A percentile compares a stretch with the other conserved stretches of the same genome.
Conservation (phyloP, 2,797 vertebrate species). For the Eremophila alpestris region DNA sequence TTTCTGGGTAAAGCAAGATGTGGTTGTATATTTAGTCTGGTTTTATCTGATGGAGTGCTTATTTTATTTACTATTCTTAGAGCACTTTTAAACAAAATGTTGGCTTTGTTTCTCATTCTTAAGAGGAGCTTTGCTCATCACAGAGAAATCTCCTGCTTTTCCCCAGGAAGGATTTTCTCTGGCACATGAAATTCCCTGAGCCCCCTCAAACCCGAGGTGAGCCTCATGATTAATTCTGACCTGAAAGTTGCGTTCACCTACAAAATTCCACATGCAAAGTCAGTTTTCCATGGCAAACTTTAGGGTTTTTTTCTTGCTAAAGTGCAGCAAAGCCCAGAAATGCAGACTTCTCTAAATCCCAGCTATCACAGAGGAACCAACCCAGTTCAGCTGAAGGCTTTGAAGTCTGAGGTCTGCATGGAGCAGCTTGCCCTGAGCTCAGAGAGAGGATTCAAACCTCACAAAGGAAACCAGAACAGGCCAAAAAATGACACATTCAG, state of each 20-base stretch:
- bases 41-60: constrained; percentile 12
- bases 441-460: neutral
- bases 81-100: constrained; percentile 1
- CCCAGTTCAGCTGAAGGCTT: neutral
- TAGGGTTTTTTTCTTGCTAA: neutral
- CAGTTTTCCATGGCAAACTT: neutral
- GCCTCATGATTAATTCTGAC: neutral
- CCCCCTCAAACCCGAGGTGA: neutral
- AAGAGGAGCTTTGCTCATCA: neutral
- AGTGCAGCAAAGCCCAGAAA: neutral
- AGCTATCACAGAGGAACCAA: neutral
- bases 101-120: constrained; percentile 20
- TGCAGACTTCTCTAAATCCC: neutral
- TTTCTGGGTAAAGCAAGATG: neutral
- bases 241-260: neutral
- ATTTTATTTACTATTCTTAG: constrained; percentile 35
- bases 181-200: neutral
- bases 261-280: neutral
- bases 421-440: neutral
- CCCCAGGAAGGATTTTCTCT: neutral
- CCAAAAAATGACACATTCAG: neutral
- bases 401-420: fast-evolving
- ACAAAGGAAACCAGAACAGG: neutral
- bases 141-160: neutral
- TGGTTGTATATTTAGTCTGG: constrained; percentile 30